Evolutionary conservation across 2,113 vertebrate genomes (phyloP), one percentile per base, ranked within the genome.

Genomic region (Morone saxatilis): DNA sequence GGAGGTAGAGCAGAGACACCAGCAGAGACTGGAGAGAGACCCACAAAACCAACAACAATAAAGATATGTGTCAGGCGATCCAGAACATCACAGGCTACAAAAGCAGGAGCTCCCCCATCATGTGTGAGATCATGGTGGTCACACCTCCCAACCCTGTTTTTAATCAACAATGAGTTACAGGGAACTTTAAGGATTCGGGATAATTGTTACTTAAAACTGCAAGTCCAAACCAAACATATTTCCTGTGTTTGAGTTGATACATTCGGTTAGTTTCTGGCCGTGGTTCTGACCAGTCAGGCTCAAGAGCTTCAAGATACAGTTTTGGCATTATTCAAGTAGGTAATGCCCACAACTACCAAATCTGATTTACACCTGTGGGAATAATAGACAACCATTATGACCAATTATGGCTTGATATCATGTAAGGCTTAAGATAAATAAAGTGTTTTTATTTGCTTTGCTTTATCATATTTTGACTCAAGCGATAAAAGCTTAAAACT

Each of bases 381-480:
- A 69, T 70, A 75, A 70, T 66, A 48, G 38, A 56, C 13, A 4
- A 48, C 7, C 9, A 40, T 72, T 57, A 19, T 61, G 22, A 60
- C 13, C 31, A 71, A 48, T 51, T 51, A 59, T 20, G 71, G 17
- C 41, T 10, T 25, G 36, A 48, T 65, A 69, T 40, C 19, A 80
- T 36, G n/a, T 14, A 36, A 54, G 16, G 19, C 53, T 67, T 41
- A 7, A 57, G 57, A 76, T 69, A 65, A 45, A 61, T 47, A 56
- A 16, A 16, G 60, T 85, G 54, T 81, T 68, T 71, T 71, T 54
- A 63, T 76, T 75, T 67, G 65, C 70, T 70, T 70, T 78, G 40
- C 19, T 79, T 78, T 48, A 51, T 85, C 66, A 60, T 67, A 43
- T 79, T 88, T 73, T 76, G 60, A 80, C 57, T 80, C 56, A 36